phyloP scores from a whole-genome alignment of 1,140 invertebrate species.

The Wiebesia pumilae region DNA sequence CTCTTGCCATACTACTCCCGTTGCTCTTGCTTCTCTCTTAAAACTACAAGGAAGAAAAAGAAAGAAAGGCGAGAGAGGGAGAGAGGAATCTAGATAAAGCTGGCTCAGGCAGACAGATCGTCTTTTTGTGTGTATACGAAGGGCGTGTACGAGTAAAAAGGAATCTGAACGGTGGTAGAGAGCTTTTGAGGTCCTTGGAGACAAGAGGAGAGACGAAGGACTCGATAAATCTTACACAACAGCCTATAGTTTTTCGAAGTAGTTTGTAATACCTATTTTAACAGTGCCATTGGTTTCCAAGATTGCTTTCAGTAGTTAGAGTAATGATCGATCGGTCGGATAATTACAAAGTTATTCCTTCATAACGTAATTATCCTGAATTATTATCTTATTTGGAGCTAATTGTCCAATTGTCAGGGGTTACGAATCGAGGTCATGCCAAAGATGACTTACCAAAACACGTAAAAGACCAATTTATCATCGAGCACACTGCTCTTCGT shows the following conservation, averaged over 20 bases:
- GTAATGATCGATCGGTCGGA: neutral
- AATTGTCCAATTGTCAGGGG: too few species aligned
- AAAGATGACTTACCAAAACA: too few species aligned
- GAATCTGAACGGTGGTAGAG: neutral
- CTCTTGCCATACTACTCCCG: neutral
- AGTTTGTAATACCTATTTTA: neutral
- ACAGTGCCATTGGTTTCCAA: neutral
- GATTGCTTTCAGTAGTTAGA: neutral
- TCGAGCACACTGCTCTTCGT: too few species aligned
- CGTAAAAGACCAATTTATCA: too few species aligned
- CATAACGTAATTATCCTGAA: too few species aligned
- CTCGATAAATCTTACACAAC: neutral
- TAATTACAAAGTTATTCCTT: too few species aligned
- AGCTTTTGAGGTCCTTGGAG: conserved; percentile 1
- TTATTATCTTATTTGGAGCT: too few species aligned
- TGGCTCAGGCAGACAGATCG: neutral
- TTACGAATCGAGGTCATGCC: too few species aligned
- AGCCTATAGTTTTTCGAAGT: neutral
- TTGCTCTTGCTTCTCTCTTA: neutral
- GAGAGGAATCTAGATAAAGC: neutral
- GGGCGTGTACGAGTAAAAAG: neutral
- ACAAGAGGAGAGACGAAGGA: neutral
- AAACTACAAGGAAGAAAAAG: neutral
- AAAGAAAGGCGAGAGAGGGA: neutral
- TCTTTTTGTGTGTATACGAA: conserved; percentile 10